Percentiles rank a stretch among this genome's conserved stretches.
Evolutionary conservation across 2,113 vertebrate genomes (phyloP).

Genomic region (Tretioscincus oriximinensis): DNA sequence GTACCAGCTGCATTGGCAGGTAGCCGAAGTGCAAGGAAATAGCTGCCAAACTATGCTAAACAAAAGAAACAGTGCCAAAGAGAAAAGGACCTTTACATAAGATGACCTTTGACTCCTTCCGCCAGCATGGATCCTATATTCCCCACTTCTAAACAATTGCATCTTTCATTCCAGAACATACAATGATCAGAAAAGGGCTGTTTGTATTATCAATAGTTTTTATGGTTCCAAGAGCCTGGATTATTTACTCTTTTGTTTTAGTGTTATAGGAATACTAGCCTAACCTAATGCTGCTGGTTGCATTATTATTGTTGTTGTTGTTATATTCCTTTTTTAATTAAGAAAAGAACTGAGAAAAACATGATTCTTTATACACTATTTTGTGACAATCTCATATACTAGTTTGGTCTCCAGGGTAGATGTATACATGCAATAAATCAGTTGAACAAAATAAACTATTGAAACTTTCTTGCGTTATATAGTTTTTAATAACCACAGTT

Average conservation of each 20-base stretch:
- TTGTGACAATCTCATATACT: conserved; percentile 31
- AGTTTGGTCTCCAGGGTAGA: background rate
- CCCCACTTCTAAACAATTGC: conserved; percentile 90
- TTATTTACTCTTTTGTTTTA: conserved; percentile 69
- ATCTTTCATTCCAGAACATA: conserved; percentile 88
- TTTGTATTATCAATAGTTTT: conserved; percentile 70
- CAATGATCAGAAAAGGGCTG: conserved; percentile 75
- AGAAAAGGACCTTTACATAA: conserved; percentile 82
- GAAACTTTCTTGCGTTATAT: conserved; percentile 19
- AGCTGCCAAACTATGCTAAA: conserved; percentile 85
- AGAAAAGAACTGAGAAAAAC: conserved; percentile 1
- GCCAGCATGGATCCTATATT: conserved; percentile 88
- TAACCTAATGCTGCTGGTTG: conserved; percentile 33
- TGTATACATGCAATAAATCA: background rate
- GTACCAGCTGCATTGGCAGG: conserved; percentile 91
- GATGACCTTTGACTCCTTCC: conserved; percentile 80
- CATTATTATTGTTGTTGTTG: too few species aligned
- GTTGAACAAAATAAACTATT: background rate
- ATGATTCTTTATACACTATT: background rate
- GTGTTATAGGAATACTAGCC: conserved; percentile 60
- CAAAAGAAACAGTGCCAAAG: conserved; percentile 83
- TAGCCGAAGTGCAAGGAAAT: conserved; percentile 83
- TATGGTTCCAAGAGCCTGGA: conserved; percentile 71
- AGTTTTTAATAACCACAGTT: conserved; percentile 35
- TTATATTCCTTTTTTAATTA: too few species aligned